Evolutionary conservation across 2,888 invertebrate genomes (phyloP), one percentile per base, ranked within the genome.

Genomic region (Odontomyia ornata): DNA sequence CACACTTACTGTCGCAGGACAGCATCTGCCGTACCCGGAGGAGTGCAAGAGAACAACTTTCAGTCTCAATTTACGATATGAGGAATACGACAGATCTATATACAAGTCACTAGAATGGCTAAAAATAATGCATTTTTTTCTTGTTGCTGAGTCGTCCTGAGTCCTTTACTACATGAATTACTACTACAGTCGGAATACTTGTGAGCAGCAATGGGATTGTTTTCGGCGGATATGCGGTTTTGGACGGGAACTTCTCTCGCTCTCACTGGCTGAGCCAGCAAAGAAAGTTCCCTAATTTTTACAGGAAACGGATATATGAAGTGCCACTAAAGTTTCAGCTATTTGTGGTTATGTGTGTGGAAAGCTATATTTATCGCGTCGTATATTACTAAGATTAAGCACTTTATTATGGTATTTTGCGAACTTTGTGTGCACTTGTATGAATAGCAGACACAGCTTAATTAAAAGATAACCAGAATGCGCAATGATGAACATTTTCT

Each of bases 291-390:
- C 25, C 23, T 73, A 57, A 73, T 73, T 73, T 73, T 60, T 73
- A 23, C 57, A 60, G 73, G 73, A 73, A 73, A 73, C 57, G 73
- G 73, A 73, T 73, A 73, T 73, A 57, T 73, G 57, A 36, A 73
- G 73, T 57, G 57, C 43, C 73, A 73, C 73, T 73, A 60, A 73
- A 73, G 73, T 60, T 73, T 60, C 60, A 36, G 57, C 57, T 73
- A 73, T 57, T 73, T 73, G 73, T 36, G 73, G 73, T 57, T 36
- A 57, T 73, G 73, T 57, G 57, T 73, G 57, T 60, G 57, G 72
- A 72, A 56, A 72, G 52, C 52, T 72, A 30, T 56, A 72, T 72
- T 72, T 72, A 72, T 72, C 72, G 30, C 56, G 69, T 46, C 65
- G 65, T 69, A 46, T 69, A 47, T 46, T 69, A 18, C 69, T 69